Evolutionary conservation across 1,140 invertebrate species (phyloP).

Genomic region (Teleopsis dalmanni): DNA sequence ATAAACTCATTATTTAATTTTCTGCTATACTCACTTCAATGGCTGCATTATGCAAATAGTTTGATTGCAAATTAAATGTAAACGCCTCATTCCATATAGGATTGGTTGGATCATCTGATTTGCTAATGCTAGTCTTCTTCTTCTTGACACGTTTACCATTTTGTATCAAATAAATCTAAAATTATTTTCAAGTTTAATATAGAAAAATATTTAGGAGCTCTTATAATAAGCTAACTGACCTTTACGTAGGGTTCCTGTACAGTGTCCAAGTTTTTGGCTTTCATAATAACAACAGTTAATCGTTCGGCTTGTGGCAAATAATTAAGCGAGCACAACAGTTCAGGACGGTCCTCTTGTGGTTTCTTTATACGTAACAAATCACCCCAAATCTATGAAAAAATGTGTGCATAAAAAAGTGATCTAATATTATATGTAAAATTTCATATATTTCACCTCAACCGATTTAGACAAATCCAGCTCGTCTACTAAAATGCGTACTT

Average conservation of each 20-base stretch:
- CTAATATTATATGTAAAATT: neutral
- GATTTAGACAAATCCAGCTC: constrained; percentile 63
- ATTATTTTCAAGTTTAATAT: too few species aligned
- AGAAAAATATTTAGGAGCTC: too few species aligned
- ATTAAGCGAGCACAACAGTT: constrained; percentile 72
- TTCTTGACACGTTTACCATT: constrained; percentile 78
- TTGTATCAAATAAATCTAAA: constrained; percentile 65
- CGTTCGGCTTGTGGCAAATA: constrained; percentile 81
- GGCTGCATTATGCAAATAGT: constrained; percentile 58
- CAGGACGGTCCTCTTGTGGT: constrained; percentile 70
- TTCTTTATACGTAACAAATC: constrained; percentile 67
- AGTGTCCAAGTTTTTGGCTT: constrained; percentile 66
- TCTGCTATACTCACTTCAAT: constrained; percentile 65
- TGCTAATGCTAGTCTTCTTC: constrained; percentile 86
- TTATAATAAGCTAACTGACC: constrained; percentile 33
- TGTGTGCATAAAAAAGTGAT: neutral
- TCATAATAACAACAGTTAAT: constrained; percentile 73
- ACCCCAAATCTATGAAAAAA: constrained; percentile 51
- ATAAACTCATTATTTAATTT: too few species aligned
- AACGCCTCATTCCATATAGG: constrained; percentile 95
- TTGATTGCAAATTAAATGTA: constrained; percentile 75
- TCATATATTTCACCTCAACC: constrained; percentile 61
- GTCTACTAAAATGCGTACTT: constrained; percentile 61
- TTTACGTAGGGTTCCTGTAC: constrained; percentile 81
- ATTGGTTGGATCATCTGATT: constrained; percentile 75